These are phyloP conservation scores for Drosophila multiciliata DNA, from an alignment of 2,888 invertebrate species.

Conservation along the genomic window DNA sequence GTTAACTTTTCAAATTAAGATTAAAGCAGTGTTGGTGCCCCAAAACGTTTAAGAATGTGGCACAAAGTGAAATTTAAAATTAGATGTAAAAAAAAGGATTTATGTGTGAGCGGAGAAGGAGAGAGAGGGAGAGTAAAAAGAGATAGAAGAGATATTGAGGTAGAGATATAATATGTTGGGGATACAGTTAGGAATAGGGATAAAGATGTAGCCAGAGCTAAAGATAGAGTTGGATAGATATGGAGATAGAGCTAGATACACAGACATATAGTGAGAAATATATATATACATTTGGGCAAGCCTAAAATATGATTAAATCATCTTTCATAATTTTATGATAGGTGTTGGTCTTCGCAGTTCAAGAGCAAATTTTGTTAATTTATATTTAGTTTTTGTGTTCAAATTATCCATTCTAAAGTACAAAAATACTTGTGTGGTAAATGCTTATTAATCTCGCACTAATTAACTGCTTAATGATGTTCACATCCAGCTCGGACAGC, in stretches of 20 bases:
- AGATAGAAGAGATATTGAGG: neutral
- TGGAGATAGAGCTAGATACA: neutral
- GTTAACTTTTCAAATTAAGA: neutral
- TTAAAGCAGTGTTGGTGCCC: neutral
- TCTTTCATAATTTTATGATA: neutral
- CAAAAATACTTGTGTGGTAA: conserved; percentile 5
- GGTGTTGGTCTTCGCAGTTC: conserved; percentile 7
- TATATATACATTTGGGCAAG: neutral
- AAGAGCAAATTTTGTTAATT: neutral
- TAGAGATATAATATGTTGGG: neutral
- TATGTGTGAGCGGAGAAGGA: neutral
- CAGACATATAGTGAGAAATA: neutral
- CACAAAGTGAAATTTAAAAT: neutral
- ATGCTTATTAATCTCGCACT: conserved; percentile 26
- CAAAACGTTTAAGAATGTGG: conserved; percentile 9
- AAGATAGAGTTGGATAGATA: neutral
- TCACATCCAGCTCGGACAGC: conserved; percentile 37
- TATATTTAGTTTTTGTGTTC: neutral
- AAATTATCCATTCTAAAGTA: conserved; percentile 43
- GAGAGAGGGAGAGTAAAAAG: neutral
- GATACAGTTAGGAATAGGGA: neutral
- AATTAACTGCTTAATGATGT: conserved; percentile 66
- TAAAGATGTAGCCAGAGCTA: neutral
- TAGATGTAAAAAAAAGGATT: neutral
- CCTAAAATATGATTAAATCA: neutral